phyloP scores from a whole-genome alignment of 2,797 vertebrate species.

The Neosilurus hyrtlii region DNA sequence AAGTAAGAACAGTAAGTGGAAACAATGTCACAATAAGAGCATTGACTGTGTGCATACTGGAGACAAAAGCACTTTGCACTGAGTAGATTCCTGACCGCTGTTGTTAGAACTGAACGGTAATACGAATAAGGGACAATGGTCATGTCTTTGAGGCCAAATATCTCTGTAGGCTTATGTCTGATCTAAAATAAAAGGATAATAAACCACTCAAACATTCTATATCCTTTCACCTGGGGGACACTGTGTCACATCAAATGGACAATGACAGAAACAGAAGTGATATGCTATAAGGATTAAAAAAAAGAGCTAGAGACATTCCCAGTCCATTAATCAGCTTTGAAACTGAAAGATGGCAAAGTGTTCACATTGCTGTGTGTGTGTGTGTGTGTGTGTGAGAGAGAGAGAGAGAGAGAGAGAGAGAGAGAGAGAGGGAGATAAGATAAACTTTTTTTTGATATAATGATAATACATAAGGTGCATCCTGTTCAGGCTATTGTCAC shows the following conservation, averaged over 20 bases:
- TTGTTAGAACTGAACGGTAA: background rate
- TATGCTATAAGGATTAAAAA: slow-evolving; percentile 62
- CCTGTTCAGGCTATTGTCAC: background rate
- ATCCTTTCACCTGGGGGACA: slow-evolving; percentile 50
- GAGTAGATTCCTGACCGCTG: slow-evolving; percentile 1
- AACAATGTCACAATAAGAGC: background rate
- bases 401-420: too few species aligned
- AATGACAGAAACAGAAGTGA: slow-evolving; percentile 66
- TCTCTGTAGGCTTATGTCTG: slow-evolving; percentile 58
- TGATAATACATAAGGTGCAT: background rate
- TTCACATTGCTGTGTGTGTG: slow-evolving; percentile 46
- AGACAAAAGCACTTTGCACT: background rate
- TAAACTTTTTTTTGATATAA: background rate
- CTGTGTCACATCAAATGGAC: slow-evolving; percentile 55
- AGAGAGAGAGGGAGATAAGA: too few species aligned
- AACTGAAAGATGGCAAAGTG: slow-evolving; percentile 65
- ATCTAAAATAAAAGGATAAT: slow-evolving; percentile 76
- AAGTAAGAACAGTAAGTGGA: background rate
- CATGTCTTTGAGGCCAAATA: slow-evolving; percentile 24
- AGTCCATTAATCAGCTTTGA: slow-evolving; percentile 60
- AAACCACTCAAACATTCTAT: slow-evolving; percentile 70
- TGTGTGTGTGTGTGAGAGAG: slow-evolving; percentile 40
- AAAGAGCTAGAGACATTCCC: slow-evolving; percentile 57
- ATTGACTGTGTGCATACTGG: background rate
- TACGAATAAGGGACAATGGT: background rate